Conservation (phyloP, 2,888 invertebrate species). For the Himalopsyche anomala region DNA sequence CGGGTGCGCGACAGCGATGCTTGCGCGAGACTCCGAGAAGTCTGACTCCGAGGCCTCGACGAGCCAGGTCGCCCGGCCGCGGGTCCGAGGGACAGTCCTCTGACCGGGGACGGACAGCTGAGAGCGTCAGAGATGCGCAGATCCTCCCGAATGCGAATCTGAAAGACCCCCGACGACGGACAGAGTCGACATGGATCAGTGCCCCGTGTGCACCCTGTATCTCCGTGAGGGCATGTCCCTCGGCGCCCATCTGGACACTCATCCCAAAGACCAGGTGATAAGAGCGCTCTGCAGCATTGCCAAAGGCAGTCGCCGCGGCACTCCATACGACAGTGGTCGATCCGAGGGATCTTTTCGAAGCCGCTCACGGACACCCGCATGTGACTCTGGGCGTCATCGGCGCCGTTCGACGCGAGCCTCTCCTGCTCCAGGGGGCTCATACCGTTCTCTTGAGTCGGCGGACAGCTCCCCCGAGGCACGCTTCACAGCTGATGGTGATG, state of each 20-base stretch:
- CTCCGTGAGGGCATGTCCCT: constrained; percentile 89
- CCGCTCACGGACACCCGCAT: constrained; percentile 67
- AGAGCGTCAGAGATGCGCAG: neutral
- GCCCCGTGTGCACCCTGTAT: constrained; percentile 91
- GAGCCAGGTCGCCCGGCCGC: constrained; percentile 37
- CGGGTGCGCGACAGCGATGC: constrained; percentile 4
- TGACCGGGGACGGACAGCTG: neutral
- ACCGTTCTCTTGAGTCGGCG: constrained; percentile 69
- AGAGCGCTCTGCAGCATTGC: constrained; percentile 82
- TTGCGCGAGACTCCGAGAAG: constrained; percentile 26
- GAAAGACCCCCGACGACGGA: constrained; percentile 50
- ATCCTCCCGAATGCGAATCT: constrained; percentile 11
- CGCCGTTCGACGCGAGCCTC: constrained; percentile 69
- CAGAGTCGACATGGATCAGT: constrained; percentile 73
- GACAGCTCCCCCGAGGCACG: constrained; percentile 67
- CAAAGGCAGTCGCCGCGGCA: constrained; percentile 69
- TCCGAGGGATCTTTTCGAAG: constrained; percentile 73
- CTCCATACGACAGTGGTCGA: constrained; percentile 64
- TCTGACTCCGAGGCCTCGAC: constrained; percentile 25
- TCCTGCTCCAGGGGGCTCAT: constrained; percentile 70
- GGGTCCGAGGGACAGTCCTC: constrained; percentile 1
- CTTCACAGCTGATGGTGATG: constrained; percentile 69
- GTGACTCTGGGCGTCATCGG: constrained; percentile 72
- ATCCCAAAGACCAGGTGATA: constrained; percentile 92
- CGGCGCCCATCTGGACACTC: constrained; percentile 88